Base-by-base conservation (phyloP, 2,888 invertebrate genomes). In the Cylloceria caligata region DNA sequence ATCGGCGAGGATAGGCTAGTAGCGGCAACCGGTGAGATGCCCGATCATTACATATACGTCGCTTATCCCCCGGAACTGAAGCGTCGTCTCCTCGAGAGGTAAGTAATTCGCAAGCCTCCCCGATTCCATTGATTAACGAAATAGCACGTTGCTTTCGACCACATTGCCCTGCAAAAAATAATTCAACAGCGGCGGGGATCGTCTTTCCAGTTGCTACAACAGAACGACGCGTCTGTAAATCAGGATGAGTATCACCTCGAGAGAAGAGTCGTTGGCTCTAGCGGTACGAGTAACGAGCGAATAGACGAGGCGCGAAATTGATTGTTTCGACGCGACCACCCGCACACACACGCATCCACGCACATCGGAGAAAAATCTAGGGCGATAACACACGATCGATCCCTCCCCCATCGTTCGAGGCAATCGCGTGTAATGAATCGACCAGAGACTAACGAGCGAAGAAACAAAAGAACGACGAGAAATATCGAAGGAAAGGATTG, bases 1-100 rank as follows among this genome's bases (percentile, higher is more conserved):
- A 85, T 87, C 2, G 87, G 85, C 6, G 90, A 89, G 21, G 89
- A 89, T 27, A 78, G 87, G 36, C 49, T 87, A 36, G 86, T 89
- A 6, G 80, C 85, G 4, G 84, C 89, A n/a, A 87, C 85, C 73
- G 90, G 90, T 30, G 90, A 90, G 3, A 87, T 89, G 87, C 89
- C 91, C n/a, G 93, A 93, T 85, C 96, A 96, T 92, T 97, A 97
- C 93, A 97, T 97, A 90, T 97, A 97, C 93, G 97, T 97, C 87
- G 96, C 97, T 72, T 97, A 97, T 94, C 97, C 97, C 87, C 97
- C 97, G 47, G 97, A 97, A 93, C 94, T 97, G 84, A 97, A 97
- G 93, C 95, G 97, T 89, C 94, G 97, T 85, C 95, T 97, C 88
- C 94, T 97, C 87, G 97, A 97, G 94, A 96, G 96, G 96, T 96